These are phyloP conservation scores for Chaetodon trifascialis DNA, from an alignment of 2,113 vertebrate genomes.

Conservation along the genomic window DNA sequence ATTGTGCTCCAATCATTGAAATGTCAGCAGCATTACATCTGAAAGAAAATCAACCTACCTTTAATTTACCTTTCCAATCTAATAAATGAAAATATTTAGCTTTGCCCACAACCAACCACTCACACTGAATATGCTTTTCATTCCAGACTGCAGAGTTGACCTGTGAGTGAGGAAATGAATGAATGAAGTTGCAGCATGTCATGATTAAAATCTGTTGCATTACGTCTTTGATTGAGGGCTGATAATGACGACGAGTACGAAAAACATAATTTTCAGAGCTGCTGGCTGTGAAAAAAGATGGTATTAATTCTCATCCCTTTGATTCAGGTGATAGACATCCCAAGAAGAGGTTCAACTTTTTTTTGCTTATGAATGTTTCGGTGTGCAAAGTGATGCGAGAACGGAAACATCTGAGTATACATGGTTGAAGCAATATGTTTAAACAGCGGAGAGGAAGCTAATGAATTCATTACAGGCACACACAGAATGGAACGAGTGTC, in stretches of 20 bases:
- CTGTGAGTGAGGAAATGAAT: slow-evolving; percentile 11
- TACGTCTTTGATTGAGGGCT: not conserved
- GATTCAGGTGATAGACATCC: slow-evolving; percentile 2
- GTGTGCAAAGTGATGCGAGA: slow-evolving; percentile 35
- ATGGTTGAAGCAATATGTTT: slow-evolving; percentile 3
- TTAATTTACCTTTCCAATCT: slow-evolving; percentile 53
- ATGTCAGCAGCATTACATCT: slow-evolving; percentile 66
- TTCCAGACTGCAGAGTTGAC: not conserved
- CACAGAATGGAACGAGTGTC: slow-evolving; percentile 14
- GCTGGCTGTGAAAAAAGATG: too few species aligned
- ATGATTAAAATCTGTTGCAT: not conserved
- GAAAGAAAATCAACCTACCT: slow-evolving; percentile 43
- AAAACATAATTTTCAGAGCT: slow-evolving; percentile 4
- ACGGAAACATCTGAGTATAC: not conserved
- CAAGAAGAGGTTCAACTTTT: not conserved
- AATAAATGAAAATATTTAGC: slow-evolving; percentile 41
- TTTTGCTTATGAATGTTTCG: slow-evolving; percentile 20
- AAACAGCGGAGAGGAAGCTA: not conserved
- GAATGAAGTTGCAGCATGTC: not conserved
- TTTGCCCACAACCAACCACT: slow-evolving; percentile 13
- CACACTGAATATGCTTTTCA: not conserved
- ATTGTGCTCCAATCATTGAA: slow-evolving; percentile 75
- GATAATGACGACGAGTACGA: slow-evolving; percentile 6
- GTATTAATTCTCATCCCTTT: slow-evolving; percentile 26
- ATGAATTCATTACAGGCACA: slow-evolving; percentile 23